A percentile compares a stretch with the other conserved stretches of the same genome.
These are phyloP conservation scores for Erpetoichthys calabaricus DNA, from an alignment of 2,797 vertebrate species.

Conservation along the genomic window DNA sequence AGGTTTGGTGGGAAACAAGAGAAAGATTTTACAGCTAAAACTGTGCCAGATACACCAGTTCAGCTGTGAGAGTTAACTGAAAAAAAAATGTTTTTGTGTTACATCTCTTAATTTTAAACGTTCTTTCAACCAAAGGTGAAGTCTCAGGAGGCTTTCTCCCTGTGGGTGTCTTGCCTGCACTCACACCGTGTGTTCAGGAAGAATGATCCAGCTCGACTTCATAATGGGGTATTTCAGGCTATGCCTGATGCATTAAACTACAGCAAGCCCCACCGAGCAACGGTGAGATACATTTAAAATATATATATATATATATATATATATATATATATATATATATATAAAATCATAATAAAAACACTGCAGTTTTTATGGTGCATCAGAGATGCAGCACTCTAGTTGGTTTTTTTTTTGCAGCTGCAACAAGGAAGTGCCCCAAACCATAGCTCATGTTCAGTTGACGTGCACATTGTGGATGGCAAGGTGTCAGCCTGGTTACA, in stretches of 20 bases:
- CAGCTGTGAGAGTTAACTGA: too few relatives aligned
- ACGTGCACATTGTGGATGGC: slow-evolving; percentile 34
- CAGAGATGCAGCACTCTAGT: slow-evolving; percentile 2
- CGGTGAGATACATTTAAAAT: too few relatives aligned
- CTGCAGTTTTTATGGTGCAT: not conserved
- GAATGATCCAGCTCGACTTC: slow-evolving; percentile 44
- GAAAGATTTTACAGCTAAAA: too few relatives aligned
- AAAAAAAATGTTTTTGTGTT: too few relatives aligned
- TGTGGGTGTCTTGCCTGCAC: slow-evolving; percentile 75
- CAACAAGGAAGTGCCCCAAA: not conserved
- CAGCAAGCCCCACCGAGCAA: slow-evolving; percentile 7
- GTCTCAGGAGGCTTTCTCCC: slow-evolving; percentile 67
- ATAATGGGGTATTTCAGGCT: slow-evolving; percentile 44
- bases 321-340: too few relatives aligned
- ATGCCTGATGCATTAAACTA: slow-evolving; percentile 22
- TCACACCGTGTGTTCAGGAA: slow-evolving; percentile 61
- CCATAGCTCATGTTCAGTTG: slow-evolving; percentile 19
- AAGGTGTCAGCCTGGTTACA: slow-evolving; percentile 75
- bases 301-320: too few relatives aligned
- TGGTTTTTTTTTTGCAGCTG: too few relatives aligned
- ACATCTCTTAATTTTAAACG: too few relatives aligned
- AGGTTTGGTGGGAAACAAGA: too few relatives aligned
- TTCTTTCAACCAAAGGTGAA: slow-evolving; percentile 50
- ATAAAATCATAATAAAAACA: too few relatives aligned
- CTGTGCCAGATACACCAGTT: too few relatives aligned